Base-by-base conservation (phyloP, 2,113 vertebrate genomes). In the Petrocephalus microphthalmus region DNA sequence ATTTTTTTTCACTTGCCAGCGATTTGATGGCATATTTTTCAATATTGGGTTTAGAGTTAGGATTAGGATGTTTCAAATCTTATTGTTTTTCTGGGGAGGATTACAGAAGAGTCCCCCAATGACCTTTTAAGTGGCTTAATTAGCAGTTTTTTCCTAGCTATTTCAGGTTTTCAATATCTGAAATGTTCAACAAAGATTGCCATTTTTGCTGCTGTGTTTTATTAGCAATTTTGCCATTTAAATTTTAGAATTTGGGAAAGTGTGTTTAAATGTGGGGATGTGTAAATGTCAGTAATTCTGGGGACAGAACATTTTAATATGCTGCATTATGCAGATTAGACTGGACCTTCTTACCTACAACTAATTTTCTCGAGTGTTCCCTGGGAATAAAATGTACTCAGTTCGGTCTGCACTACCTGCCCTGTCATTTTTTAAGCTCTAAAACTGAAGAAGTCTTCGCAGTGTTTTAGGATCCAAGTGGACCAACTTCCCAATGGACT, bases 241-340 rank as follows among this genome's bases (percentile, higher is more conserved):
- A 3, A 19, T 78, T 78, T 78, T 19, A 10, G 33, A 74, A 42
- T 42, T 19, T 37, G 11, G 71, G 33, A 19, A 74, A 78, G 33
- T 78, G 29, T 71, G 29, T 78, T 64, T 15, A 56, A 56, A 51
- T 20, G 84, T 82, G 42, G 49, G 45, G 37, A n/a, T n/a, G 20
- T 22, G 42, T 17, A 22, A 47, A 49, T 83, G 81, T n/a, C 37
- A 49, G 81, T 42, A 45, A n/a, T 49, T 83, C 17, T n/a, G 22
- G 42, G 45, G 20, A 83, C 2, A 49, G 19, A 47, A 49, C 42
- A 47, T 11, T 83, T 83, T 83, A 47, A 83, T 49, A 49, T 83
- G 22, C 45, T 49, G 45, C 37, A 83, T 83, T 83, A 83, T 83
- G 81, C 45, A 83, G 81, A 83, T 83, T 49, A 83, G 42, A 83